phyloP scores from a whole-genome alignment of 2,797 vertebrate genomes.

The Crenichthys baileyi region DNA sequence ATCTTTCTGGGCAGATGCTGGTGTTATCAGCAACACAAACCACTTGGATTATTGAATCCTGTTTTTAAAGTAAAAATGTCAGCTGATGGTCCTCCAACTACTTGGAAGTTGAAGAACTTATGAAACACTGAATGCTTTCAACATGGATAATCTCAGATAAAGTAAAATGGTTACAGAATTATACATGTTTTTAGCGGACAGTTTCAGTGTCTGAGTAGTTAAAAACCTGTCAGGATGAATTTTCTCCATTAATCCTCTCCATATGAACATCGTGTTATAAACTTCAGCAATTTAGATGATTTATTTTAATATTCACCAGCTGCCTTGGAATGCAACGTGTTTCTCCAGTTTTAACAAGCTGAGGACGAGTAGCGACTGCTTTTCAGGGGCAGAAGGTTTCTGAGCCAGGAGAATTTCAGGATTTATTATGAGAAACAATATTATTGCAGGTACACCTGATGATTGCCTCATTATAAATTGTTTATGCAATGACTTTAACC shows the following conservation, averaged over 20 bases:
- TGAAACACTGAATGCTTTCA: constrained; percentile 46
- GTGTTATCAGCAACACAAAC: constrained; percentile 46
- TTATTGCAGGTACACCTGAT: constrained; percentile 68
- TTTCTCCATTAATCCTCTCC: constrained; percentile 68
- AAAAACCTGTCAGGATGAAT: constrained; percentile 63
- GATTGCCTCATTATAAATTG: constrained; percentile 74
- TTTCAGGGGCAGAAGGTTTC: constrained; percentile 26
- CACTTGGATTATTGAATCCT: constrained; percentile 31
- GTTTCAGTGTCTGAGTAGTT: constrained; percentile 58
- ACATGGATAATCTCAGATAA: constrained; percentile 56
- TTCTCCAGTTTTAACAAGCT: constrained; percentile 32
- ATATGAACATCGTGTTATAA: constrained; percentile 31
- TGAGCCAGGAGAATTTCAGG: constrained; percentile 46
- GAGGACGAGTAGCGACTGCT: constrained; percentile 23
- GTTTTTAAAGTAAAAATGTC: constrained; percentile 34
- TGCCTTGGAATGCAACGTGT: constrained; percentile 20
- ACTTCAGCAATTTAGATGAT: constrained; percentile 40
- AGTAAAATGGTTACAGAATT: constrained; percentile 38
- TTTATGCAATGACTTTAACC: constrained; percentile 64
- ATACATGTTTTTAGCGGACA: constrained; percentile 65
- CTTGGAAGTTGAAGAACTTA: constrained; percentile 47
- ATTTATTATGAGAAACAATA: constrained; percentile 61
- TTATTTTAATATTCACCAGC: constrained; percentile 38
- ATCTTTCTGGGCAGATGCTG: constrained; percentile 47
- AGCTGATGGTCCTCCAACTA: constrained; percentile 14